Base-by-base conservation (phyloP, 53 echinoderm and acorn worm species). In the Stichopus horrens region DNA sequence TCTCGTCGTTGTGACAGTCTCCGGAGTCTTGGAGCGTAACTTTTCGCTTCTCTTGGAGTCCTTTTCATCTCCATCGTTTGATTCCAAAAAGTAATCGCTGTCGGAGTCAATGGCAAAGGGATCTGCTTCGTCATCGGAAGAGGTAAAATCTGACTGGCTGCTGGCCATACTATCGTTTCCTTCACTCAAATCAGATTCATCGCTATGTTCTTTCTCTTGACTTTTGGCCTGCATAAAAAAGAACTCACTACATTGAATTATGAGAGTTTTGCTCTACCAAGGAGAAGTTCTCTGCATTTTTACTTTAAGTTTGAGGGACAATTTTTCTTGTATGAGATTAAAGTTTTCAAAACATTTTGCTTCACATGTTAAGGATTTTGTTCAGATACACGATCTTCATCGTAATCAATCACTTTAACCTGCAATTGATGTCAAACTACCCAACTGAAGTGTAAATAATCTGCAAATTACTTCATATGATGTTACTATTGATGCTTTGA, bases 1-100 rank as follows among this genome's bases (percentile, higher is more conserved):
- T 13, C 80, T 63, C 4, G 67, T 53, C 16, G 58, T 71, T 21
- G 79, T 86, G 54, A 58, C 83, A 19, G 79, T 88, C 57, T 76
- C 76, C 52, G 14, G 53, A 22, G 85, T 89, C 89, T 87, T 90
- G 18, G 75, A 74, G 8, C 21, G 57, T 51, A 75, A 55, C 52
- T 67, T 85, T 7, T 85, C 85, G 18, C 52, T 67, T 58, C 84
- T 76, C 74, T 75, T 73, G n/a, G 87, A 51, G 11, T 90, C 77
- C 21, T 90, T 93, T 55, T 93, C 92, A 52, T 95, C 99, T 21
- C 88, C 88, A 19, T 99, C 99, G 54, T 94, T 94, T 54, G 96
- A 93, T 53, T 99, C 99, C 94, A 99, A 93, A 22, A 99, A 88
- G 51, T 94, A 99, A 60, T 99, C 99, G 51, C 99, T 99, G 90